Evolutionary conservation across 23 tunicate genomes (phyloP), one percentile per base, ranked within the genome.

Genomic region (Aplidium turbinatum): DNA sequence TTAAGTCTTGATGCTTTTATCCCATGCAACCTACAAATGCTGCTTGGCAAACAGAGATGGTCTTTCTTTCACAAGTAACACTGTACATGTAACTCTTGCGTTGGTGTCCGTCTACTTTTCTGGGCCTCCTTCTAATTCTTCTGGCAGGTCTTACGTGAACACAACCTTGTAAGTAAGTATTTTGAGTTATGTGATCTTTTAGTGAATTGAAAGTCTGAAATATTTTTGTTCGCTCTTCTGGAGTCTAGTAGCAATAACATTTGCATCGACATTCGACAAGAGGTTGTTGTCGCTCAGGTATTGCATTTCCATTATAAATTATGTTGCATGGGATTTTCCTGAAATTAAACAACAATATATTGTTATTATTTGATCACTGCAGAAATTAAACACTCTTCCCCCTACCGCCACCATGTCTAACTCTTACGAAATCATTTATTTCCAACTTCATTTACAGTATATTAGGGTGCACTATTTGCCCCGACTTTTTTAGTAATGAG

Each of bases 161-260:
- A 20, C 60, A 54, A 5, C 60, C 60, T 18, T 20, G 23, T 6
- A 54, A 20, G 22, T 13, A 54, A 25, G 22, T 54, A 25, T 54
- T 54, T 20, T 13, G 60, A 11, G 4, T 16, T 4, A 7, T 23
- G 28, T 65, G 48, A 18, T 35, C 72, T 26, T 65, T 11, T 50
- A 65, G 38, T 18, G 72, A 27, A 38, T 13, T 19, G 24, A 65
- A 65, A 22, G 20, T 35, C 38, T 65, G 9, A 65, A 35, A 35
- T 6, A 65, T 65, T 42, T 42, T 42, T 42, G 48, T 42, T 42
- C 48, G 13, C 48, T 42, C 48, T 42, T 42, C 48, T 42, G 19
- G 24, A 54, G 60, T 18, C 6, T 18, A 54, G 23, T 6, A 5
- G 23, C 6, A 18, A 25, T 11, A 54, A n/a, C 23, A 54, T 20